A percentile compares a stretch with the other conserved stretches of the same genome.
These are phyloP conservation scores for Mantis religiosa DNA, from an alignment of 2,888 invertebrate genomes.

Conservation along the genomic window DNA sequence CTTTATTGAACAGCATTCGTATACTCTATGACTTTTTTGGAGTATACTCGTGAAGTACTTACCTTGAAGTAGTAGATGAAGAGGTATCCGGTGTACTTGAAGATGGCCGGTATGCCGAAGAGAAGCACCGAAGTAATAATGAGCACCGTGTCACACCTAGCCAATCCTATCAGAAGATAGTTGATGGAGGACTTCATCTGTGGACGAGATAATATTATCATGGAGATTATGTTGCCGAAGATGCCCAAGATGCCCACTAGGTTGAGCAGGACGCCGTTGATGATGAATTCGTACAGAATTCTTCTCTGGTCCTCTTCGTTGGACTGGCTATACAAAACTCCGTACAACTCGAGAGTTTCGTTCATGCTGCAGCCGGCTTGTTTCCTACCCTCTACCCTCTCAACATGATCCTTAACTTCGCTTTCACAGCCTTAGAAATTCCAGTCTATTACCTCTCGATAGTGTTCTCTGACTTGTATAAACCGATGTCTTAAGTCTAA, in stretches of 20 bases:
- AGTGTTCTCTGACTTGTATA: not conserved
- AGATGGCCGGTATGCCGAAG: conserved; percentile 83
- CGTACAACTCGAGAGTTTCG: conserved; percentile 5
- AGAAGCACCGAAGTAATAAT: conserved; percentile 80
- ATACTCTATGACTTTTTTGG: too few species aligned
- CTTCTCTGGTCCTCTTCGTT: conserved; percentile 10
- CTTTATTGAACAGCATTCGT: too few species aligned
- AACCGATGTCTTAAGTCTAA: not conserved
- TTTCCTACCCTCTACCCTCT: not conserved
- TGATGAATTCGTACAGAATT: conserved; percentile 67
- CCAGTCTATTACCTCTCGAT: not conserved
- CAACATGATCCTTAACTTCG: not conserved
- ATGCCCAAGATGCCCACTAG: conserved; percentile 77
- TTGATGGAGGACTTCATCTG: conserved; percentile 96
- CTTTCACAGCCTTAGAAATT: not conserved
- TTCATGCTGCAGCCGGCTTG: not conserved
- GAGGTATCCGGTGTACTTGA: conserved; percentile 73
- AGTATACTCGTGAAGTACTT: too few species aligned
- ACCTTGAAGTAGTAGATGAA: conserved; percentile 71
- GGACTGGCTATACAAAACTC: not conserved
- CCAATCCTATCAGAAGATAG: conserved; percentile 87
- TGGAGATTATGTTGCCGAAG: conserved; percentile 84
- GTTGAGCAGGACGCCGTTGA: conserved; percentile 78
- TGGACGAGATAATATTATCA: conserved; percentile 85
- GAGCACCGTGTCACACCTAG: conserved; percentile 87